Evolutionary conservation across 92 coral and sea anemone genomes (phyloP).

Genomic region (Zoanthus gigantus): DNA sequence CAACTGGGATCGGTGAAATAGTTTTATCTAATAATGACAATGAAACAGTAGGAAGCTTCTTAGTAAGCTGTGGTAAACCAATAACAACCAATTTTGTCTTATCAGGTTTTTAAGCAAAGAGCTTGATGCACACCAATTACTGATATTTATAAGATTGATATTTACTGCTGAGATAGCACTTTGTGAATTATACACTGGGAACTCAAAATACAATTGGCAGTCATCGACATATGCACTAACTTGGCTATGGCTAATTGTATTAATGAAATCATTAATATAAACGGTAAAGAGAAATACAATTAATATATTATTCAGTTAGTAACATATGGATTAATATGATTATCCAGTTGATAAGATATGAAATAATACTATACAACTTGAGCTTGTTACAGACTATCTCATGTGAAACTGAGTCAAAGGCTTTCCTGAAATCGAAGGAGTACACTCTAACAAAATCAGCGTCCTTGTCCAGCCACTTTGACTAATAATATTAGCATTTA

Average conservation of each 20-base stretch:
- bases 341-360: not conserved
- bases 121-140: slow-evolving; percentile 49
- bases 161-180: slow-evolving; percentile 42
- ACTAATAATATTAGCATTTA: too few relatives aligned
- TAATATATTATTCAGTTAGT: not conserved
- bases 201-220: slow-evolving; percentile 38
- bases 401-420: too few relatives aligned
- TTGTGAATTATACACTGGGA: slow-evolving; percentile 27
- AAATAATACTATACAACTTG: too few relatives aligned
- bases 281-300: slow-evolving; percentile 9
- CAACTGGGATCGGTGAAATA: too few relatives aligned
- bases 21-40: too few relatives aligned
- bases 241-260: too few relatives aligned
- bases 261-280: too few relatives aligned
- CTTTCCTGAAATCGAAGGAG: too few relatives aligned
- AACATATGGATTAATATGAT: not conserved
- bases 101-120: slow-evolving; percentile 64
- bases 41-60: slow-evolving; percentile 50
- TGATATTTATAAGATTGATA: slow-evolving; percentile 35
- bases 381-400: too few relatives aligned
- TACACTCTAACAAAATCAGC: too few relatives aligned
- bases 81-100: slow-evolving; percentile 66
- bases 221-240: slow-evolving; percentile 34
- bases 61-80: not conserved
- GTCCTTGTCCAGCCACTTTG: too few relatives aligned